phyloP scores from a whole-genome alignment of 2,113 vertebrate genomes.

The Equus quagga region DNA sequence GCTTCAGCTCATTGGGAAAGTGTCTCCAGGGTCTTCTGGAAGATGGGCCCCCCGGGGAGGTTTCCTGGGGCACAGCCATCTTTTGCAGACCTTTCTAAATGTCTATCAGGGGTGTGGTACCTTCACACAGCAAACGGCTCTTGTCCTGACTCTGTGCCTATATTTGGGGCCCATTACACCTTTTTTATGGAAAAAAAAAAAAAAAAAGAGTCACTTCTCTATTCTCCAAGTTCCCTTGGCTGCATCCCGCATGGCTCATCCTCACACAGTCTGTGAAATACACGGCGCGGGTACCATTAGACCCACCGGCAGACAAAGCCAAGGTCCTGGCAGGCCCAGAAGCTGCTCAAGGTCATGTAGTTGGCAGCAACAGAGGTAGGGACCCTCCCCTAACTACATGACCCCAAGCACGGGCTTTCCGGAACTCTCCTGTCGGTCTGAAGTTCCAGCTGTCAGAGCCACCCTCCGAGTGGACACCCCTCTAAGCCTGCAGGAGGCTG shows the following conservation, averaged over 20 bases:
- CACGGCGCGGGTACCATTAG: background rate
- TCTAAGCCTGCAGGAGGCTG: accelerated
- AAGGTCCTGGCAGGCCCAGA: background rate
- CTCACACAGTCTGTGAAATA: background rate
- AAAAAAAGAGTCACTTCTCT: background rate
- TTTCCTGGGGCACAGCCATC: background rate
- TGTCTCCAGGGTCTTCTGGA: background rate
- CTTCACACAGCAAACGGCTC: background rate
- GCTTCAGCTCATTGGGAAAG: background rate
- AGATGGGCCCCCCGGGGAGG: background rate
- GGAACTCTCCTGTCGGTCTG: background rate
- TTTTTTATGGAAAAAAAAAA: background rate
- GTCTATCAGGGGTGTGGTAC: no score
- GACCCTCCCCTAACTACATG: background rate
- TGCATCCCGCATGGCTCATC: no score
- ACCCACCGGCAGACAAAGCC: background rate
- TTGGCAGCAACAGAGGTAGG: background rate
- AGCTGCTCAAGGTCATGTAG: no score
- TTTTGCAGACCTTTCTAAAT: no score
- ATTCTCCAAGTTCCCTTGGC: no score
- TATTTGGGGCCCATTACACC: no score
- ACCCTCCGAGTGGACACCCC: accelerated
- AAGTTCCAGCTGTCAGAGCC: background rate
- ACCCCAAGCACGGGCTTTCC: background rate
- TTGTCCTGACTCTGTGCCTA: background rate